Conservation (phyloP, 2,113 vertebrate species). For the Rhagologus leucostigma region DNA sequence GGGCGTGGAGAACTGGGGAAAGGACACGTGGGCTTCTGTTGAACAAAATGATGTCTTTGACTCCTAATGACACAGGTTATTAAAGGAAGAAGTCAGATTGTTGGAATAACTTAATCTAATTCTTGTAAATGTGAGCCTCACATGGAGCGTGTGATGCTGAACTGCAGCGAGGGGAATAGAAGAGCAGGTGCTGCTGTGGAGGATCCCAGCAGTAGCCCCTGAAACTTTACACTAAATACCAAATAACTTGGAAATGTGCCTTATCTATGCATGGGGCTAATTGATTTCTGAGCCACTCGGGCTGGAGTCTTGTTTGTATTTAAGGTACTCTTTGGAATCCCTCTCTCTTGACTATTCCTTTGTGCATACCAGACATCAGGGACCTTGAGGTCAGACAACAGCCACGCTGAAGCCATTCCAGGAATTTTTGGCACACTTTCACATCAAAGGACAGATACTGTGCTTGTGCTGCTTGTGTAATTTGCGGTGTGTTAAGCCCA, state of each 20-base stretch:
- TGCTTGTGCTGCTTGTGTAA: not conserved
- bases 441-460: not conserved
- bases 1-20: not conserved
- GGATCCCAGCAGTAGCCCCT: not conserved
- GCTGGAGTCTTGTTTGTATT: not conserved
- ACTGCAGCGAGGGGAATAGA: not conserved
- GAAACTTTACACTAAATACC: not conserved
- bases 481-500: not conserved
- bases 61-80: not conserved
- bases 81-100: not conserved
- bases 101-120: not conserved
- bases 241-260: not conserved
- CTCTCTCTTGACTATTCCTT: not conserved
- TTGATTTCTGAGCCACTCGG: not conserved
- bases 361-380: not conserved
- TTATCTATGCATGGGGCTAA: not conserved
- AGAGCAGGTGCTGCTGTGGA: not conserved
- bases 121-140: not conserved
- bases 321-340: not conserved
- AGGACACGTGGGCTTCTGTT: not conserved
- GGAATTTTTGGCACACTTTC: not conserved
- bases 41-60: not conserved
- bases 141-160: not conserved
- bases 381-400: not conserved
- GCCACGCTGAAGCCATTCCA: not conserved